phyloP scores from a whole-genome alignment of 2,797 vertebrate genomes.

The Halcyon smyrnensis region DNA sequence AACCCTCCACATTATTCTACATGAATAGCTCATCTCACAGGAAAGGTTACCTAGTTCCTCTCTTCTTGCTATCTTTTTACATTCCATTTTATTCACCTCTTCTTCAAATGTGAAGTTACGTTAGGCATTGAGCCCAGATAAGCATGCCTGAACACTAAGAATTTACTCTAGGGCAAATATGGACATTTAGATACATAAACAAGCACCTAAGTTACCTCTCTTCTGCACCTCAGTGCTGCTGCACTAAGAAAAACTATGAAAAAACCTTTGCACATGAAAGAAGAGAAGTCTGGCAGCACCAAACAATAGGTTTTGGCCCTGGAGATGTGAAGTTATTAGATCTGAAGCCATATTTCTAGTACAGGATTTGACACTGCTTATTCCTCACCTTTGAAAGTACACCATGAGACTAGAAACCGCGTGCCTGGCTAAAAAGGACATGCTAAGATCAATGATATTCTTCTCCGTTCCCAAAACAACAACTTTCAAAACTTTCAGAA shows the following conservation, averaged over 20 bases:
- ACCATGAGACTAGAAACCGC: not conserved
- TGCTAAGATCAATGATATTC: not conserved
- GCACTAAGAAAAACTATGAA: not conserved
- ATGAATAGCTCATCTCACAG: not conserved
- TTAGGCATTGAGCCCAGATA: not conserved
- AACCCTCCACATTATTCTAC: not conserved
- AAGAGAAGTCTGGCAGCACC: not conserved
- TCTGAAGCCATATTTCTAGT: not conserved
- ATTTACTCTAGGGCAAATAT: slow-evolving; percentile 4
- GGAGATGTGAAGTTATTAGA: not conserved
- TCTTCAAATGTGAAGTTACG: not conserved
- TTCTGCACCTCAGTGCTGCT: not conserved
- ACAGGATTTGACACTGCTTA: not conserved
- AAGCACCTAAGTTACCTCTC: not conserved
- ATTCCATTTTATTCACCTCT: not conserved
- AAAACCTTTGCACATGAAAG: not conserved
- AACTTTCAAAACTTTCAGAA: not conserved
- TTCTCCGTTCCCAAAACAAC: not conserved
- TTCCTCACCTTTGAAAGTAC: not conserved
- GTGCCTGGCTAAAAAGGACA: not conserved
- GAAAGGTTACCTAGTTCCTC: not conserved
- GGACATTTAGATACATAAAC: not conserved
- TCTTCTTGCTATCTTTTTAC: not conserved
- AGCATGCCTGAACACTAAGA: not conserved
- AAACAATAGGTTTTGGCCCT: not conserved